Conservation (phyloP, 2,797 vertebrate species). For the Macroramphosus scolopax region DNA sequence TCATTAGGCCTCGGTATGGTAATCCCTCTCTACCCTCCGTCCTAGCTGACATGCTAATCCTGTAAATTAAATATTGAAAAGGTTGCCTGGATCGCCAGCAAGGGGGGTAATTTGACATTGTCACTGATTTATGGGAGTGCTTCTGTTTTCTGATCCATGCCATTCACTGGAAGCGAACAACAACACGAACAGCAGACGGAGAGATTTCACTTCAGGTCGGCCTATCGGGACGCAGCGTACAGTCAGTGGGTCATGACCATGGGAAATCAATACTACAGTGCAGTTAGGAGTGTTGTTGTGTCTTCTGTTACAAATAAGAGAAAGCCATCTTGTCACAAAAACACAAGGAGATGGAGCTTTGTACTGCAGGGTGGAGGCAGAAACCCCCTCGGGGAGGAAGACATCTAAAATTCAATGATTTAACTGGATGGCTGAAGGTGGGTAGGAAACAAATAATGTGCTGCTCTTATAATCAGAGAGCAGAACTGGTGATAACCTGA, state of each 20-base stretch:
- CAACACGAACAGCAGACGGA: slow-evolving; percentile 23
- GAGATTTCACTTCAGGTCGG: slow-evolving; percentile 16
- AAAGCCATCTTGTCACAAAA: slow-evolving; percentile 16
- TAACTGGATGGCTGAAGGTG: slow-evolving; percentile 9
- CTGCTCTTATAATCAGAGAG: no score
- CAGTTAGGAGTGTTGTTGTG: slow-evolving; percentile 33
- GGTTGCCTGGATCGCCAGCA: slow-evolving; percentile 21
- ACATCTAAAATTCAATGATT: slow-evolving; percentile 27
- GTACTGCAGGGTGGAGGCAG: slow-evolving; percentile 8
- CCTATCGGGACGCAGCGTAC: slow-evolving; percentile 12
- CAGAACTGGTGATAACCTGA: neutral
- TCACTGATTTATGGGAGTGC: slow-evolving; percentile 2
- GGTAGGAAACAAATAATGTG: no score
- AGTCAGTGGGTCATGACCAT: slow-evolving; percentile 23
- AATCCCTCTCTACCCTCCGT: slow-evolving; percentile 23
- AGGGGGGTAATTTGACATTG: slow-evolving; percentile 28
- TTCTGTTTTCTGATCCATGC: slow-evolving; percentile 16
- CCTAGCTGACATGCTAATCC: slow-evolving; percentile 28
- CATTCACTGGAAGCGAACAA: slow-evolving; percentile 1
- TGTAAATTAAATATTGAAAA: slow-evolving; percentile 23
- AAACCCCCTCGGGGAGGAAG: slow-evolving; percentile 1
- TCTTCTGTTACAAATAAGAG: slow-evolving; percentile 26
- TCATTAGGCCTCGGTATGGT: slow-evolving; percentile 46
- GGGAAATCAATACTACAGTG: slow-evolving; percentile 54
- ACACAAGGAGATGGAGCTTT: slow-evolving; percentile 20